Percentiles rank a stretch among this genome's conserved stretches.
These are phyloP conservation scores for Halictus rubicundus DNA, from an alignment of 1,140 invertebrate genomes.

Conservation along the genomic window DNA sequence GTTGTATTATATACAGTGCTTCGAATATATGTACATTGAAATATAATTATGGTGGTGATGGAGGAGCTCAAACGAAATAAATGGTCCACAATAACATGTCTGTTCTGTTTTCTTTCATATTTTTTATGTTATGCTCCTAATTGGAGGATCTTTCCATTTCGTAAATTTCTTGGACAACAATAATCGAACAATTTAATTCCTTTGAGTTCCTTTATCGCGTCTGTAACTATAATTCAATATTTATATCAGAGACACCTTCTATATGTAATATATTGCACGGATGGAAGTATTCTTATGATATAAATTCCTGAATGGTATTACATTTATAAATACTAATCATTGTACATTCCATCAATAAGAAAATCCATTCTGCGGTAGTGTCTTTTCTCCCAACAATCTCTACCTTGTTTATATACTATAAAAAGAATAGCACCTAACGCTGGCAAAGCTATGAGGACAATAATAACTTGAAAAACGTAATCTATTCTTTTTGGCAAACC, in stretches of 20 bases:
- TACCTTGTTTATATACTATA: conserved; percentile 83
- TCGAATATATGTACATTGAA: background rate
- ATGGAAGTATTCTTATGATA: conserved; percentile 7
- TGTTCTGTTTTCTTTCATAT: background rate
- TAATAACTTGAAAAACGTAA: conserved; percentile 85
- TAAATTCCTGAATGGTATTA: background rate
- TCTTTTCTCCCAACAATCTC: conserved; percentile 88
- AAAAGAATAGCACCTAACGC: conserved; percentile 83
- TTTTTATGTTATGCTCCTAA: background rate
- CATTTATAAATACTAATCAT: conserved; percentile 80
- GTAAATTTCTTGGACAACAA: background rate
- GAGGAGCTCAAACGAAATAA: background rate
- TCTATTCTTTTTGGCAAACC: conserved; percentile 78
- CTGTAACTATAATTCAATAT: background rate
- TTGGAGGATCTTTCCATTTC: background rate
- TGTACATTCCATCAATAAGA: conserved; percentile 90
- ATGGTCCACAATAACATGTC: background rate
- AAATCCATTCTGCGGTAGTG: conserved; percentile 91
- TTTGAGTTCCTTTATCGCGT: background rate
- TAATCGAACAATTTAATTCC: background rate
- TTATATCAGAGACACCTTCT: background rate
- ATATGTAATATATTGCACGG: background rate
- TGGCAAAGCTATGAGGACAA: conserved; percentile 84
- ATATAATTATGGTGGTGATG: background rate
- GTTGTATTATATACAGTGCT: background rate